Conservation (phyloP, 1,140 invertebrate genomes). For the Paraescarpia echinospica region DNA sequence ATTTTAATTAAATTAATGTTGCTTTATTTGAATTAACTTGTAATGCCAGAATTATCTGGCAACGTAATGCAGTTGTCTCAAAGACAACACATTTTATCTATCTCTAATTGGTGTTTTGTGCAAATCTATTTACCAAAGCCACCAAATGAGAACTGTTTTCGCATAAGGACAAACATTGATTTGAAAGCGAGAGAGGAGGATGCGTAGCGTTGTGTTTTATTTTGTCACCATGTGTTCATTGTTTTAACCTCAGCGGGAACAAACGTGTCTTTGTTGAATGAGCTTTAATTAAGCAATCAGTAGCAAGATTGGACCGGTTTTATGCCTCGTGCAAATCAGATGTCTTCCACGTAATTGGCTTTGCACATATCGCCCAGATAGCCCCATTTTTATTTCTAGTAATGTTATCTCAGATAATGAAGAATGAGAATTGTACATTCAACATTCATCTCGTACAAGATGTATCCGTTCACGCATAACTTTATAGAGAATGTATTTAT, state of each 20-base stretch:
- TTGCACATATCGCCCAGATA: not conserved
- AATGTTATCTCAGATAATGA: not conserved
- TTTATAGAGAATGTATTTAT: not conserved
- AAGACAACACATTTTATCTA: not conserved
- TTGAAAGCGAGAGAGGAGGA: not conserved
- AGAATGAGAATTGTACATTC: not conserved
- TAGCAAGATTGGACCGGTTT: not conserved
- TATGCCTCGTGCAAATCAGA: not conserved
- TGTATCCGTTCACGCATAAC: not conserved
- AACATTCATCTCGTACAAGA: not conserved
- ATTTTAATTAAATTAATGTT: not conserved
- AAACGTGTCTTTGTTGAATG: not conserved
- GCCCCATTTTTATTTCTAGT: not conserved
- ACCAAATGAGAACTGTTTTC: not conserved
- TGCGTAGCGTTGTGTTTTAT: not conserved
- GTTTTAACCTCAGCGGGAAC: not conserved
- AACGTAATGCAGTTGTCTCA: not conserved
- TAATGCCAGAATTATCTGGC: not conserved
- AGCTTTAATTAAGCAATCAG: not conserved
- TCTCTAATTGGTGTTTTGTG: not conserved
- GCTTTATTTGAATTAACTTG: not conserved
- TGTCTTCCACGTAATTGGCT: not conserved
- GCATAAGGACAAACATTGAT: not conserved
- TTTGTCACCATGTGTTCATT: not conserved
- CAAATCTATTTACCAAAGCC: not conserved